phyloP scores from a whole-genome alignment of 1,140 invertebrate species.

The Drosophila biarmipes region DNA sequence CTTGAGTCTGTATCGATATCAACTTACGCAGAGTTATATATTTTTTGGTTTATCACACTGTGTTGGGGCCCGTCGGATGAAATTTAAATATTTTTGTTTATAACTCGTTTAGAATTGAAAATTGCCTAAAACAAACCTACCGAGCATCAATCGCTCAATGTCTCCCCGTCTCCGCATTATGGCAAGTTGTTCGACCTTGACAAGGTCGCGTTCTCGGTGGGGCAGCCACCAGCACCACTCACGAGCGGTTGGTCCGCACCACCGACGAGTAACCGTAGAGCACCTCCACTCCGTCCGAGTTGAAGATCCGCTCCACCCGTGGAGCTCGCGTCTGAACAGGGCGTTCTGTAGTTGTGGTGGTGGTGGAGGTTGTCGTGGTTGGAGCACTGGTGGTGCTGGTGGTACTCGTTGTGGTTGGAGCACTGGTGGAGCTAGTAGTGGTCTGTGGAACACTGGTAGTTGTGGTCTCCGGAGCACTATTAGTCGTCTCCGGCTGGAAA shows the following conservation, averaged over 20 bases:
- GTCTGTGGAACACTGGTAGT: constrained; percentile 14
- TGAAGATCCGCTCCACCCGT: constrained; percentile 73
- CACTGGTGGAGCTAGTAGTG: constrained; percentile 14
- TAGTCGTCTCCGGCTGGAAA: constrained; percentile 14
- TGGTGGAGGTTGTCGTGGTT: constrained; percentile 19
- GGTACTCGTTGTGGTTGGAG: constrained; percentile 11
- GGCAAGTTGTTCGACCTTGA: constrained; percentile 69
- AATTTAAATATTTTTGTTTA: constrained; percentile 56
- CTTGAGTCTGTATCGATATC: constrained; percentile 22
- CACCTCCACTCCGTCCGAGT: constrained; percentile 76
- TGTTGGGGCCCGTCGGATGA: constrained; percentile 18
- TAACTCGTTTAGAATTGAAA: constrained; percentile 72
- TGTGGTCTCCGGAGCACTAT: constrained; percentile 11
- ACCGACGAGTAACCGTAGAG: constrained; percentile 77
- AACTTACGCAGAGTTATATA: constrained; percentile 11
- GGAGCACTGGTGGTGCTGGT: constrained; percentile 7
- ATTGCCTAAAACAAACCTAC: constrained; percentile 37
- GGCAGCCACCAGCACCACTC: constrained; percentile 1
- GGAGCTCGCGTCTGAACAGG: constrained; percentile 52
- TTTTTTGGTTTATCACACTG: constrained; percentile 67
- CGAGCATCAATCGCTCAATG: constrained; percentile 35
- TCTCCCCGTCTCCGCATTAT: constrained; percentile 47
- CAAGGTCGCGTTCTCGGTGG: constrained; percentile 62
- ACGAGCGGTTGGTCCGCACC: constrained; percentile 64
- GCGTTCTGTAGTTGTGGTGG: constrained; percentile 30